A percentile compares a stretch with the other conserved stretches of the same genome.
Evolutionary conservation across 2,888 invertebrate genomes (phyloP).

Genomic region (Andricus quercusramuli): DNA sequence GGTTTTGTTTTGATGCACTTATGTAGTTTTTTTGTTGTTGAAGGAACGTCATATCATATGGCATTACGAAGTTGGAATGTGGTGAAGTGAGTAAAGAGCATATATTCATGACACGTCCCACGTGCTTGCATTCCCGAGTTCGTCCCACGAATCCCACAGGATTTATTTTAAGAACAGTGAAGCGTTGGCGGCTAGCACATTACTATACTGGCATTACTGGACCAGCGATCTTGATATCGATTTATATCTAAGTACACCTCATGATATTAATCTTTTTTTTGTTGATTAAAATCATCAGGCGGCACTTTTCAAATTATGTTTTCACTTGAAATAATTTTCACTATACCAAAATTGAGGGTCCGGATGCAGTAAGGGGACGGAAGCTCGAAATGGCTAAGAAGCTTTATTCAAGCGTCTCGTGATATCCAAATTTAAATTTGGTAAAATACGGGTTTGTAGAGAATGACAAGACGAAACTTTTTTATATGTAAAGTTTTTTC

Average conservation of each 20-base stretch:
- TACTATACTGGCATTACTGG: not conserved
- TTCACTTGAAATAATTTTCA: no score
- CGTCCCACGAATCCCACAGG: constrained; percentile 69
- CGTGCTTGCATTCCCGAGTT: constrained; percentile 70
- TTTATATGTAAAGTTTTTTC: no score
- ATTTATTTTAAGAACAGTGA: constrained; percentile 74
- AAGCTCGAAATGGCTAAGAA: no score
- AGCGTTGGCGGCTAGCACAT: constrained; percentile 62
- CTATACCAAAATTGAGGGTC: no score
- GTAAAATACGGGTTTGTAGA: no score
- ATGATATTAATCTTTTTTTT: not conserved
- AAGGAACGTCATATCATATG: constrained; percentile 13
- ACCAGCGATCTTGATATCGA: constrained; percentile 24
- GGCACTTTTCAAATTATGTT: no score
- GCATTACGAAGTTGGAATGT: constrained; percentile 25
- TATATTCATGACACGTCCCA: constrained; percentile 70
- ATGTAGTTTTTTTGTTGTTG: not conserved
- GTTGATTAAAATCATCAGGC: not conserved
- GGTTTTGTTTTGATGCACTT: not conserved
- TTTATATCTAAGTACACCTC: constrained; percentile 8
- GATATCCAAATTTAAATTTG: no score
- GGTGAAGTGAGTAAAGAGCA: constrained; percentile 36
- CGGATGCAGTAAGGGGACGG: no score
- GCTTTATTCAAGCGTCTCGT: no score
- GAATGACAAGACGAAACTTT: no score